Base-by-base conservation (phyloP, 2,113 vertebrate species). In the Eulacestoma nigropectus region DNA sequence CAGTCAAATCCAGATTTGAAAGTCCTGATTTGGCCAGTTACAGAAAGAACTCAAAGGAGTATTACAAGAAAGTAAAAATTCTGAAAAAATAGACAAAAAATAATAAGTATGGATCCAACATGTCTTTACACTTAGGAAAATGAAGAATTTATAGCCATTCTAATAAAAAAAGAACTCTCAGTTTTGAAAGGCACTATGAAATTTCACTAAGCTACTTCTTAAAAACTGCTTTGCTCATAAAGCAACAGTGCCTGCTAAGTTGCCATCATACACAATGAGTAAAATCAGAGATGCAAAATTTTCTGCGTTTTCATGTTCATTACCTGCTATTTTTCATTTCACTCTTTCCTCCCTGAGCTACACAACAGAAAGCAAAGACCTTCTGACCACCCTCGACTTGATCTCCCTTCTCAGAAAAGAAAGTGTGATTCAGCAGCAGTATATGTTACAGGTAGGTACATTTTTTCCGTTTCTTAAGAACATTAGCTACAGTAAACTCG, bases 81-180 rank as follows among this genome's bases (percentile, higher is more conserved):
- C 3, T 0, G 0, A 32, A 50, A n/a, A 86, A 59, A 35, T 27
- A 46, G 6, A 6, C 18, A 25, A 52, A 56, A 64, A 57, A n/a
- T 44, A 13, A 8, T 35, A 83, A 8, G 12, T 37, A 14, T 65
- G 23, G 30, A 52, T 50, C 12, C 3, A 14, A 37, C 7, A 23
- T 10, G 5, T 20, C 19, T 65, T 64, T 70, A 17, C 27, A 16
- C 32, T 47, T 47, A 18, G 10, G n/a, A 55, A 47, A 75, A 74
- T 10, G 12, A 82, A 56, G 32, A 69, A 22, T 11, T 55, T 4
- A 30, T 35, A 49, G 35, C 15, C 12, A 55, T 74, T 93, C 56
- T n/a, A 55, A 53, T n/a, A 39, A 53, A 10, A 2, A 4, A 4
- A 30, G 7, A 70, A 22, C 25, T 78, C 29, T 5, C 32, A 26